phyloP scores from a whole-genome alignment of 1,140 invertebrate species.

The Ceratosolen fusciceps region DNA sequence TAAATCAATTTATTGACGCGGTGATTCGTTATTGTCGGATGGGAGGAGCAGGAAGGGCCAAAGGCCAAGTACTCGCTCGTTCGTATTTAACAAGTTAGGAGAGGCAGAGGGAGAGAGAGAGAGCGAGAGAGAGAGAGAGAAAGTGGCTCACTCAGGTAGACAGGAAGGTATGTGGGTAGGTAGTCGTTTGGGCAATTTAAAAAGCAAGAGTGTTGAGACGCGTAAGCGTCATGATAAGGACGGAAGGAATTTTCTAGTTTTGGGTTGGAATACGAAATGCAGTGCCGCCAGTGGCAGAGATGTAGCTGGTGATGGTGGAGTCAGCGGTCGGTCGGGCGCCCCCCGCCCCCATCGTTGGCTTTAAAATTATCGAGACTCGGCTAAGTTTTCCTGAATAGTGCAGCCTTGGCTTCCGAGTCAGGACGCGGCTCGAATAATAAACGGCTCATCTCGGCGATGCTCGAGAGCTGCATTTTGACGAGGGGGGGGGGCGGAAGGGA shows the following conservation, averaged over 20 bases:
- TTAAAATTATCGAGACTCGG: not conserved
- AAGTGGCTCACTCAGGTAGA: not conserved
- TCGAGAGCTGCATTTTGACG: conserved; percentile 17
- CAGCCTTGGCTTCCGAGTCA: conserved; percentile 1
- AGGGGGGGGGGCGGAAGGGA: not conserved
- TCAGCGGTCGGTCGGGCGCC: too few relatives aligned
- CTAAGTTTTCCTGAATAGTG: conserved; percentile 27
- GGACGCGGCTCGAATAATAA: conserved; percentile 4
- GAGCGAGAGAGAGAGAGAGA: conserved; percentile 13
- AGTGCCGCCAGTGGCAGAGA: too few relatives aligned
- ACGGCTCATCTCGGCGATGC: too few relatives aligned
- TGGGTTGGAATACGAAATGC: not conserved
- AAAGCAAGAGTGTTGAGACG: not conserved
- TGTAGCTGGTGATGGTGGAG: too few relatives aligned
- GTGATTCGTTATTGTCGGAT: too few relatives aligned
- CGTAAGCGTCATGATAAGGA: not conserved
- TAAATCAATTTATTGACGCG: too few relatives aligned
- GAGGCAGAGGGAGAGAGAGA: not conserved
- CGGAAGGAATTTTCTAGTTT: not conserved
- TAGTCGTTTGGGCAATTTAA: not conserved
- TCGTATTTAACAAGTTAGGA: too few relatives aligned
- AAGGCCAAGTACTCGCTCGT: too few relatives aligned
- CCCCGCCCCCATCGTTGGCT: too few relatives aligned
- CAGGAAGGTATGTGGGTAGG: not conserved
- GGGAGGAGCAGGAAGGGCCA: too few relatives aligned